phyloP scores from a whole-genome alignment of 2,888 invertebrate genomes.

The Oxycera nigricornis region DNA sequence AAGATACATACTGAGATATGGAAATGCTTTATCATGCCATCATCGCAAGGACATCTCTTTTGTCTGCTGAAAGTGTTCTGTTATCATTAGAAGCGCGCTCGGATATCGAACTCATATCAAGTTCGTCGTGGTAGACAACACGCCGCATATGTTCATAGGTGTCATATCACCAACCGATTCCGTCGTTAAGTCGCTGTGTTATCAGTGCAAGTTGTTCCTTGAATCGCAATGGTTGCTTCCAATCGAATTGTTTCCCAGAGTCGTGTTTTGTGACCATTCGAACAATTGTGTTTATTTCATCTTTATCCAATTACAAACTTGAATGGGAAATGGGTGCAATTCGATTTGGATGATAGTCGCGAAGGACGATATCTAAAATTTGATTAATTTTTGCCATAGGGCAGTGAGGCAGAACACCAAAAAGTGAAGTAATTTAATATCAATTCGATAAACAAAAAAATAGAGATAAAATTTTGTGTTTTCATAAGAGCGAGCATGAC shows the following conservation, averaged over 20 bases:
- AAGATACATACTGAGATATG: not conserved
- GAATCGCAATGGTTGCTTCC: not conserved
- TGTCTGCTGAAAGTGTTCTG: not conserved
- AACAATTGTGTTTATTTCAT: not conserved
- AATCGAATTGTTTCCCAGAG: constrained; percentile 4
- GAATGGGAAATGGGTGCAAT: too few relatives aligned
- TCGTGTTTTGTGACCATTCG: not conserved
- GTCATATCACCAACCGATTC: not conserved
- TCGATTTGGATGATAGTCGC: too few relatives aligned
- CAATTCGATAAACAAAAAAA: too few relatives aligned
- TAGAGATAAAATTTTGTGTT: too few relatives aligned
- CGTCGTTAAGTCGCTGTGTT: not conserved
- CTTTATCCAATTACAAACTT: not conserved
- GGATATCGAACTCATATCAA: not conserved
- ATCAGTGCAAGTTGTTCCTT: not conserved
- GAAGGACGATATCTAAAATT: too few relatives aligned
- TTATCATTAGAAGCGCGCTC: not conserved
- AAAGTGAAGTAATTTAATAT: too few relatives aligned
- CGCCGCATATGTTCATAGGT: not conserved
- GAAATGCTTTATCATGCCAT: not conserved
- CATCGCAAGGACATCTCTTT: not conserved
- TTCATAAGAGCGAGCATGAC: too few relatives aligned
- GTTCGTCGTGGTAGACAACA: not conserved
- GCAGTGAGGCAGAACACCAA: too few relatives aligned
- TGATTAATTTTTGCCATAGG: too few relatives aligned